These are phyloP conservation scores for Caiman crocodilus DNA, from an alignment of 2,797 vertebrate genomes.

Conservation along the genomic window DNA sequence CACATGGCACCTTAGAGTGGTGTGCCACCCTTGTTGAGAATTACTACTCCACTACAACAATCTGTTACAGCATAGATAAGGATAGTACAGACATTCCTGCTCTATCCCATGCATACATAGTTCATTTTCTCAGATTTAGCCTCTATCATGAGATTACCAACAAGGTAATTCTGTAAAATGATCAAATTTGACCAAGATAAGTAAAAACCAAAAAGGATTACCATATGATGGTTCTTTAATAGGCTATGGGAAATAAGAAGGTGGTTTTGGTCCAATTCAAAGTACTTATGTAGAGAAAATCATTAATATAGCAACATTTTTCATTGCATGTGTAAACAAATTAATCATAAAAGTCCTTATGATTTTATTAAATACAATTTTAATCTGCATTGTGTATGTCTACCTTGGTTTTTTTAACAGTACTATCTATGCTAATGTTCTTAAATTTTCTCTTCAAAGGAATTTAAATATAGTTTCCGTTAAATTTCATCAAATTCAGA, in stretches of 20 bases:
- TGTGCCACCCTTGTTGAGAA: too few relatives aligned
- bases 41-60: background rate
- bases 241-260: conserved; percentile 9
- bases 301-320: conserved; percentile 39
- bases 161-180: conserved; percentile 18
- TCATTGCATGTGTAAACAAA: background rate
- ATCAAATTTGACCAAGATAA: background rate
- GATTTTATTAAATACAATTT: background rate
- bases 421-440: rapidly evolving
- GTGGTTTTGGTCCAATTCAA: background rate
- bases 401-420: background rate
- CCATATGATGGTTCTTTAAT: background rate
- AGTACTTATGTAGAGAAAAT: background rate
- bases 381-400: background rate
- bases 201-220: background rate
- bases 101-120: background rate
- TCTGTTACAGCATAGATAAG: background rate
- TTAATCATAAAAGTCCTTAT: background rate
- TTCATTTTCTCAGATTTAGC: conserved; percentile 30
- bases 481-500: background rate
- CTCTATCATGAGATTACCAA: conserved; percentile 26
- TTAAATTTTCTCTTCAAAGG: background rate
- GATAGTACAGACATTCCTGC: background rate
- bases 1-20: too few relatives aligned
- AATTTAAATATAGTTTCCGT: background rate